These are phyloP conservation scores for Dasyprocta punctata DNA, from an alignment of 2,113 vertebrate genomes.

Conservation along the genomic window DNA sequence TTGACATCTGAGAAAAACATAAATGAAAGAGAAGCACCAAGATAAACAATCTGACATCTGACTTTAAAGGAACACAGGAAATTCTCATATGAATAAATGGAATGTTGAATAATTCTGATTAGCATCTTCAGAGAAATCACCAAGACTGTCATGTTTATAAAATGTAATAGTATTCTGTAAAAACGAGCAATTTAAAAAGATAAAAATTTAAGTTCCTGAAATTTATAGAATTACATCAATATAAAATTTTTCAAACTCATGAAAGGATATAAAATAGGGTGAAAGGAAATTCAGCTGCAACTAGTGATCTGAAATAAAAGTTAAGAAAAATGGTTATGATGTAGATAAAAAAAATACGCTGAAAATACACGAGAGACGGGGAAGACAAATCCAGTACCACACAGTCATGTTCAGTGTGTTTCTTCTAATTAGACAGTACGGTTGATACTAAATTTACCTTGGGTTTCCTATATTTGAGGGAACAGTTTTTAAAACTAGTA, in stretches of 20 bases:
- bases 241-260: neutral
- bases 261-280: neutral
- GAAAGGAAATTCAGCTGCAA: neutral
- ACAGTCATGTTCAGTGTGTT: neutral
- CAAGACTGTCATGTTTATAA: neutral
- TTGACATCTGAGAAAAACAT: neutral
- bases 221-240: neutral
- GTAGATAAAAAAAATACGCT: neutral
- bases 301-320: neutral
- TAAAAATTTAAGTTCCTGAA: neutral
- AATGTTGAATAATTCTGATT: neutral
- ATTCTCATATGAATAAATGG: neutral
- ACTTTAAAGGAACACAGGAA: neutral
- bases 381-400: neutral
- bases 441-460: neutral
- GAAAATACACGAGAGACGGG: neutral
- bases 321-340: neutral
- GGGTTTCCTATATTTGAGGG: neutral
- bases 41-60: neutral
- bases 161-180: neutral
- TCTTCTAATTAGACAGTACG: too few species aligned
- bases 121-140: neutral
- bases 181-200: neutral
- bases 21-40: neutral
- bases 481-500: conserved; percentile 29